Percentiles rank a stretch among this genome's conserved stretches.
These are phyloP conservation scores for Myiotriccus ornatus DNA, from an alignment of 2,797 vertebrate genomes.

Conservation along the genomic window DNA sequence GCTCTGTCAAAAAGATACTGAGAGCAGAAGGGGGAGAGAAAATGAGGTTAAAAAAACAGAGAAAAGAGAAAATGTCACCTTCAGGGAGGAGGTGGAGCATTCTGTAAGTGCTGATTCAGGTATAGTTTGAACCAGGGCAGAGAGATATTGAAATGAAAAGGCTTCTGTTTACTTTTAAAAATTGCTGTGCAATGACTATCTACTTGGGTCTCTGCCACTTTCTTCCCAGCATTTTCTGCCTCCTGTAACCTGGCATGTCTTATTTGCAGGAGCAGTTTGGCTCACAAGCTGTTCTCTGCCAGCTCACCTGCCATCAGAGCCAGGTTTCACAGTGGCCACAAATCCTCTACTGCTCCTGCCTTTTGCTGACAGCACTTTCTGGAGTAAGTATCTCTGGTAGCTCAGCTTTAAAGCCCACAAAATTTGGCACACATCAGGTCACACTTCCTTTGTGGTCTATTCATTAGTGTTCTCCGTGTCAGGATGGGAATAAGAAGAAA, in stretches of 20 bases:
- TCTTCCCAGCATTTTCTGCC: conserved; percentile 18
- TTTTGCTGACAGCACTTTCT: neutral
- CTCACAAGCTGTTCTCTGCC: neutral
- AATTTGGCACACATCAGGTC: neutral
- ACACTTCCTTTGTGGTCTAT: neutral
- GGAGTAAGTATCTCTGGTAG: neutral
- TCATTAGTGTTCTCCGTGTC: neutral
- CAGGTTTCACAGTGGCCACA: neutral
- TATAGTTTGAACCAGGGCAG: neutral
- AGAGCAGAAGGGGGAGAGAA: neutral
- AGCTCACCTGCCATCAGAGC: neutral
- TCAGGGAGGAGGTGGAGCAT: neutral
- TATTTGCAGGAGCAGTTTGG: neutral
- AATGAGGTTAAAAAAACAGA: neutral
- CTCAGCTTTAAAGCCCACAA: neutral
- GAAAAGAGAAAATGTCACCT: conserved; percentile 8
- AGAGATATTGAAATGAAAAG: conserved; percentile 5
- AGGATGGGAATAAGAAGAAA: neutral
- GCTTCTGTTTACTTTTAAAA: conserved; percentile 31
- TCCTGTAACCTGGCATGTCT: neutral
- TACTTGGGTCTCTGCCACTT: conserved; percentile 15
- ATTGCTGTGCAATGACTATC: neutral
- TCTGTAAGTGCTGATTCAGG: conserved; percentile 26
- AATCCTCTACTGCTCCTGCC: neutral
- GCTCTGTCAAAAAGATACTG: neutral